Base-by-base conservation (phyloP, 2,113 vertebrate species). In the Ramphastos sulfuratus region DNA sequence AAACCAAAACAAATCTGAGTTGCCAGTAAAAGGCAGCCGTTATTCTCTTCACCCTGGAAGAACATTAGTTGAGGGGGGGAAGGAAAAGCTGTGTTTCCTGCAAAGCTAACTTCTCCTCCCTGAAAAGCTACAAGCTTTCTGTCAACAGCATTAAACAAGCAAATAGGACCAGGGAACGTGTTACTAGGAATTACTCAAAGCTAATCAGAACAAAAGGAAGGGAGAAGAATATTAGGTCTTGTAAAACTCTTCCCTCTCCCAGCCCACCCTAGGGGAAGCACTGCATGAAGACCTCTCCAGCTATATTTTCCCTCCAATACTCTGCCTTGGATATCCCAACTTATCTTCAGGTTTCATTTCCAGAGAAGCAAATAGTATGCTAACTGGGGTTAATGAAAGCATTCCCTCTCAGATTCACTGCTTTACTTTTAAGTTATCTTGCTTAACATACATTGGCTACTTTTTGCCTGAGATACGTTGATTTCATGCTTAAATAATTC, bases 401-500 rank as follows among this genome's bases (percentile, higher is more conserved):
- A 3, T 74, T 88, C 39, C 39, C 42, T n/a, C 69, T 82, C 63
- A 33, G 61, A 72, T 20, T 59, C 78, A 75, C 35, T 7, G 15
- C 56, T 89, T 71, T 73, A 54, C 64, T 82, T 93, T 73, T 35
- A 70, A 75, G 48, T 90, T 70, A 64, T 87, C 93, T 93, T 18
- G 9, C 39, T 66, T 59, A 81, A 60, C 2, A 12, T 14, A 33
- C 18, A 9, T 39, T 55, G 72, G 73, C 73, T 94, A 39, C 74
- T 93, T 95, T 95, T 82, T 87, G 58, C 67, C 59, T 59, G 70
- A 75, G 48, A 37, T 74, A 56, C 56, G 54, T 46, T 84, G 78
- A 86, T 86, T 85, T 88, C 58, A 74, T 82, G 82, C 82, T 87
- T 92, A 93, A 95, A 91, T 94, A 91, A 86, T 82, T 86, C 54